These are phyloP conservation scores for Hozukius guyotensis DNA, from an alignment of 2,797 vertebrate species.

Conservation along the genomic window DNA sequence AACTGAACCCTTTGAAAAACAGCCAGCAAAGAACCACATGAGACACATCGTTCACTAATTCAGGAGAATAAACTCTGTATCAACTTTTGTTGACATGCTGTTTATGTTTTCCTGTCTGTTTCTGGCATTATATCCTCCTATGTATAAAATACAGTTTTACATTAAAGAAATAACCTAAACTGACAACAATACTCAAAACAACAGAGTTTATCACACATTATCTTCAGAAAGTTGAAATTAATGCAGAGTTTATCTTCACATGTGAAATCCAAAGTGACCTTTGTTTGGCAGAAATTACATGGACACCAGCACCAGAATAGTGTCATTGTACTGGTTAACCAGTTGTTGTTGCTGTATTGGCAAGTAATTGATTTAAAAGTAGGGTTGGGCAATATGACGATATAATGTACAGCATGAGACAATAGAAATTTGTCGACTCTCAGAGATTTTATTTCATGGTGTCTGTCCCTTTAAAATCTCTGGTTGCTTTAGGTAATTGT, in stretches of 20 bases:
- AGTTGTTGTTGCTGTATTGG: background rate
- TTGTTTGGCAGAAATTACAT: background rate
- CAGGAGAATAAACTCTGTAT: background rate
- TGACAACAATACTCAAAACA: background rate
- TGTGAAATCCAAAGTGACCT: background rate
- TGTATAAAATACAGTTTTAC: background rate
- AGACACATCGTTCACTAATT: background rate
- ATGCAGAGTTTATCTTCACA: background rate
- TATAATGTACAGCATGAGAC: background rate
- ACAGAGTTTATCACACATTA: background rate
- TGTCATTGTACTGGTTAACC: background rate
- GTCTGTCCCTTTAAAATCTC: background rate
- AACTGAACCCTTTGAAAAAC: conserved; percentile 89
- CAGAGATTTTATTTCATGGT: background rate
- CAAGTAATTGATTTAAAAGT: background rate
- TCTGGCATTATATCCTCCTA: background rate
- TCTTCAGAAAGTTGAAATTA: conserved; percentile 1
- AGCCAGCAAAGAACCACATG: conserved; percentile 8
- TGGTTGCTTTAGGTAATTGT: background rate
- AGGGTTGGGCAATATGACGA: background rate
- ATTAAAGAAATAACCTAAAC: background rate
- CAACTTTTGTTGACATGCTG: background rate
- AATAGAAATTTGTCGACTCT: background rate
- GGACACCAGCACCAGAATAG: background rate
- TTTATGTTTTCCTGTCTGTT: background rate